Percentiles rank a stretch among this genome's conserved stretches.
Evolutionary conservation across 1,140 invertebrate genomes (phyloP).

Genomic region (Anthonomus grandis): DNA sequence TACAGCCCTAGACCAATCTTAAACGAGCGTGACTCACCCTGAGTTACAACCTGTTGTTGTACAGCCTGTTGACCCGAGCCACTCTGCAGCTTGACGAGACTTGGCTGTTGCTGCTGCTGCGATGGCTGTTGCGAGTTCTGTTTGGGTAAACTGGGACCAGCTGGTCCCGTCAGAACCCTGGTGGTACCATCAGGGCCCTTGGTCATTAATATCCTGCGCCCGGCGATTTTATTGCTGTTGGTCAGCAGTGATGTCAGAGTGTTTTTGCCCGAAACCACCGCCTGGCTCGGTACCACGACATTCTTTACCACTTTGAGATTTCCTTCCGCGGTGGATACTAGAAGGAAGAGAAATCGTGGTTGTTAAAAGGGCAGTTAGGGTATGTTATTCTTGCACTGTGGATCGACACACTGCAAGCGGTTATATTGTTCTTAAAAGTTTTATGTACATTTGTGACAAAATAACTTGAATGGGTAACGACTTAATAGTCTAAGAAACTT

Average conservation of each 20-base stretch:
- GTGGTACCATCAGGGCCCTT: constrained; percentile 77
- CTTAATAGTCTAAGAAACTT: too few relatives aligned
- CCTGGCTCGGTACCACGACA: constrained; percentile 57
- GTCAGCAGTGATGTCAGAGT: constrained; percentile 66
- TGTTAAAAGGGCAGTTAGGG: too few relatives aligned
- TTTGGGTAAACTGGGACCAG: constrained; percentile 55
- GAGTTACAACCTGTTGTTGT: constrained; percentile 13
- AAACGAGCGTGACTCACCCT: neutral
- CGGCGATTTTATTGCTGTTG: constrained; percentile 60
- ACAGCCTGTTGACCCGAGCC: constrained; percentile 29
- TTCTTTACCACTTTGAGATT: constrained; percentile 61
- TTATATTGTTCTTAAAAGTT: too few relatives aligned
- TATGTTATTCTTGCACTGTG: too few relatives aligned
- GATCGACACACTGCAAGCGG: too few relatives aligned
- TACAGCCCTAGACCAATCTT: too few relatives aligned
- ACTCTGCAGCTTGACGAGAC: constrained; percentile 45
- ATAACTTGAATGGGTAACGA: too few relatives aligned
- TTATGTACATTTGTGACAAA: too few relatives aligned
- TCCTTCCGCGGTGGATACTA: constrained; percentile 52
- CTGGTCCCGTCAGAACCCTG: constrained; percentile 61
- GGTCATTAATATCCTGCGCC: constrained; percentile 74
- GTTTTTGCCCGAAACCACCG: constrained; percentile 59
- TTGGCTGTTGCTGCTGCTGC: constrained; percentile 33
- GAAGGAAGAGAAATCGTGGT: too few relatives aligned
- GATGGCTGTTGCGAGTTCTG: constrained; percentile 42